Base-by-base conservation (phyloP, 2,113 vertebrate species). In the Peromyscus polionotus region DNA sequence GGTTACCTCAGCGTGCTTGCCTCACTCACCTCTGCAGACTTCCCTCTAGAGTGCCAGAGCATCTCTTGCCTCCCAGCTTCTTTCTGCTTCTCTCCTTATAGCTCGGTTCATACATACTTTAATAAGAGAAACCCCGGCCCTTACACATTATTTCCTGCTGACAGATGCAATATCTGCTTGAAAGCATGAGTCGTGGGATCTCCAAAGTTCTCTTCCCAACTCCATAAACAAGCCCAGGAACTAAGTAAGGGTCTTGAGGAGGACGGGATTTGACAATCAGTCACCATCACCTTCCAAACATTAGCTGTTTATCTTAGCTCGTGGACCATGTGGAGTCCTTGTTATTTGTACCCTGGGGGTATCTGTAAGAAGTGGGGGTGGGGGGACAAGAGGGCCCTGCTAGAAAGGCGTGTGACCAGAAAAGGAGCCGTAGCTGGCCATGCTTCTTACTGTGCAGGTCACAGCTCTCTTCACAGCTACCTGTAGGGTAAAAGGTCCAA, bases 111-210 rank as follows among this genome's bases (percentile, higher is more conserved):
- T 31, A 20, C 11, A 33, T 3, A 1, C 16, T 42, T 87, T 51
- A n/a, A 24, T 10, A 45, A 65, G 59, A n/a, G 42, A 77, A 33
- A 57, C 13, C 9, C 3, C 1, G 8, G 11, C 39, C 36, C 26
- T 31, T 13, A 39, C 11, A 10, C 4, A 19, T 13, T 51, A 0
- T 28, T 42, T 67, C 61, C 65, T 13, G 1, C 0, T 5, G 68
- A 51, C 42, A 54, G 96, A 28, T 1, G 3, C 13, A 3, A 1
- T 12, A 20, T 8, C 12, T 63, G 28, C 31, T 51, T 31, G 51
- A 45, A 33, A 28, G 63, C 17, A 7, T 1, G 3, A 16, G 8
- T 19, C 5, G 9, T 5, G 67, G 14, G 16, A 3, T 5, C 45
- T 14, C n/a, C 19, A 17, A 28, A 13, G 36, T 17, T 45, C 13